These are phyloP conservation scores for Tryphoninae sp. DNA, from an alignment of 2,888 invertebrate species.

Conservation along the genomic window DNA sequence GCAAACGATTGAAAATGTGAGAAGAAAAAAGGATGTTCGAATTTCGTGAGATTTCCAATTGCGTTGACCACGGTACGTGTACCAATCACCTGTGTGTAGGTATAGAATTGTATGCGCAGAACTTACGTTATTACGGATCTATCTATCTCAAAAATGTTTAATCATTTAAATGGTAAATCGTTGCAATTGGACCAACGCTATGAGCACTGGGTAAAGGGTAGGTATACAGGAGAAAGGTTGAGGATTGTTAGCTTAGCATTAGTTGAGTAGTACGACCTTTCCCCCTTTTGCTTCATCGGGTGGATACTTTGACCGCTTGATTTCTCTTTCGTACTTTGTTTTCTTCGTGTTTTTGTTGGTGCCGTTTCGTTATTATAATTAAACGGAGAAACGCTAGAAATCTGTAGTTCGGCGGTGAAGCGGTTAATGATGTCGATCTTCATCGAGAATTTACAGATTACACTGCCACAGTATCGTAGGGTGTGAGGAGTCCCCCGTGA, in stretches of 20 bases:
- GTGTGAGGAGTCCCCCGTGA: slow-evolving; percentile 92
- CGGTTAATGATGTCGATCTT: slow-evolving; percentile 52
- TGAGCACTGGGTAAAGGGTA: slow-evolving; percentile 59
- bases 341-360: slow-evolving; percentile 60
- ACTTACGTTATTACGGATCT: slow-evolving; percentile 65
- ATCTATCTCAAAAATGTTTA: slow-evolving; percentile 49
- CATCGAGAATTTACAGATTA: slow-evolving; percentile 89
- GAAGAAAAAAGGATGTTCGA: slow-evolving; percentile 5
- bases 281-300: slow-evolving; percentile 57
- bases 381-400: slow-evolving; percentile 49
- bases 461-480: slow-evolving; percentile 99
- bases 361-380: slow-evolving; percentile 19
- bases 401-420: slow-evolving; percentile 46
- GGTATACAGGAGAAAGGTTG: slow-evolving; percentile 45
- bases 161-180: slow-evolving; percentile 69
- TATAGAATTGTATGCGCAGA: slow-evolving; percentile 34
- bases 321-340: slow-evolving; percentile 31
- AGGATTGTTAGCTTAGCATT: slow-evolving; percentile 41
- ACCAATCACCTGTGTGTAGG: slow-evolving; percentile 26
- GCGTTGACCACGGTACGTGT: not conserved
- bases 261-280: slow-evolving; percentile 56
- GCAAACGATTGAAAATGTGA: slow-evolving; percentile 11
- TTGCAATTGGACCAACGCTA: slow-evolving; percentile 76
- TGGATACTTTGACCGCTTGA: slow-evolving; percentile 35
- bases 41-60: slow-evolving; percentile 28